Evolutionary conservation across 2,113 vertebrate genomes (phyloP).

Genomic region (Cyprinodon tularosa): DNA sequence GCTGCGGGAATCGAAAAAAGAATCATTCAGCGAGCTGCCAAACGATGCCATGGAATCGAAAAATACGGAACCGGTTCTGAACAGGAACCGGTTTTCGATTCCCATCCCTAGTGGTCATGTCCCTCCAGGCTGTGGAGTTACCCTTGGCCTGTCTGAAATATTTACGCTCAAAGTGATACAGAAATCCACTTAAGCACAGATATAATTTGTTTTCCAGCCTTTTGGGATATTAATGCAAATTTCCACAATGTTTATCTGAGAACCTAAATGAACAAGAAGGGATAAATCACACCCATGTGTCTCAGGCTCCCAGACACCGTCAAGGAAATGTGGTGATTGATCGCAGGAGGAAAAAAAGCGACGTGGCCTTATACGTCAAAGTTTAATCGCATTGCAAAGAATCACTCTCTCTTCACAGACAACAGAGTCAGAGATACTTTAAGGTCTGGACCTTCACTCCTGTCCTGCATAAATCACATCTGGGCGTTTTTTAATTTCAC

Average conservation of each 20-base stretch:
- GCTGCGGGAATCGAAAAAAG: too few relatives aligned
- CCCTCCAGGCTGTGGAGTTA: slow-evolving; percentile 6
- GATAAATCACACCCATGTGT: slow-evolving; percentile 57
- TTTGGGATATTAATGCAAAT: slow-evolving; percentile 59
- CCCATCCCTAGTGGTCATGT: too few relatives aligned
- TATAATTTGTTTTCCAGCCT: slow-evolving; percentile 51
- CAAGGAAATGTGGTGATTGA: slow-evolving; percentile 76
- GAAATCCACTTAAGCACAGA: slow-evolving; percentile 28
- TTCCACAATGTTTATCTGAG: slow-evolving; percentile 59
- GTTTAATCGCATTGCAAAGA: slow-evolving; percentile 66
- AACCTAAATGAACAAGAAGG: slow-evolving; percentile 56
- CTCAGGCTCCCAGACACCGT: slow-evolving; percentile 57
- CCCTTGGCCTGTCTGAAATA: slow-evolving; percentile 53
- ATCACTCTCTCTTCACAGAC: slow-evolving; percentile 58
- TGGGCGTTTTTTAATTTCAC: slow-evolving; percentile 52
- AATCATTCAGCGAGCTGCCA: too few relatives aligned
- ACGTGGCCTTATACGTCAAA: slow-evolving; percentile 67
- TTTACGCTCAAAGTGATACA: slow-evolving; percentile 44
- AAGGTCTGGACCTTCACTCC: slow-evolving; percentile 70
- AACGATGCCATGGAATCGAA: too few relatives aligned
- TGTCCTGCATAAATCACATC: slow-evolving; percentile 60
- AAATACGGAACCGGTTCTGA: too few relatives aligned
- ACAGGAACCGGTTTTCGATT: too few relatives aligned
- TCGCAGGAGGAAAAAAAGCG: slow-evolving; percentile 73
- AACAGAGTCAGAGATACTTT: slow-evolving; percentile 23